These are phyloP conservation scores for Silurus glanis DNA, from an alignment of 2,113 vertebrate species.

Conservation along the genomic window DNA sequence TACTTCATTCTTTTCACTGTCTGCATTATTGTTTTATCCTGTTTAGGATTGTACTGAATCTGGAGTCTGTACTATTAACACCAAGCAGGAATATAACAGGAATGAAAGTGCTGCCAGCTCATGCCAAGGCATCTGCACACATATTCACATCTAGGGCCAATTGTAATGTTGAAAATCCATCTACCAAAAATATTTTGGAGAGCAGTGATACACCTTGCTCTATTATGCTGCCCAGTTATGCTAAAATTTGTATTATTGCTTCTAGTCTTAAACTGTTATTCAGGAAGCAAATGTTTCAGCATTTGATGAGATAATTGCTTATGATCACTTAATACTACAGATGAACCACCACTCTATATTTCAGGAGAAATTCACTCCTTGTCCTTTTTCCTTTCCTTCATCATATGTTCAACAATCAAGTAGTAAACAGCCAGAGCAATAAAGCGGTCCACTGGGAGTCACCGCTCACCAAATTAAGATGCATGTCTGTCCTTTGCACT, in stretches of 20 bases:
- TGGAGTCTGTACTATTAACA: not conserved
- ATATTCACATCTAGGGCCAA: not conserved
- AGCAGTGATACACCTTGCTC: not conserved
- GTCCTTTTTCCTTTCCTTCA: no score
- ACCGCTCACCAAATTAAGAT: not conserved
- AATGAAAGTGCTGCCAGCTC: not conserved
- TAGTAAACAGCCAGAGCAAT: not conserved
- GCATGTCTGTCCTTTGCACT: constrained; percentile 29
- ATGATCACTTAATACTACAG: not conserved
- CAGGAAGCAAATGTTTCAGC: not conserved
- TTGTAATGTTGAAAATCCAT: not conserved
- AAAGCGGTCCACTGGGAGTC: not conserved
- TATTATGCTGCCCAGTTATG: not conserved
- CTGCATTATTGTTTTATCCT: not conserved
- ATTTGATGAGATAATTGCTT: not conserved
- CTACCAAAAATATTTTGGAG: not conserved
- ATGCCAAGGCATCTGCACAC: not conserved
- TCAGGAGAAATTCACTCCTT: not conserved
- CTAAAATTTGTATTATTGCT: not conserved
- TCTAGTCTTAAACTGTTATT: not conserved
- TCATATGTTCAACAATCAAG: not conserved
- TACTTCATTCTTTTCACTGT: not conserved
- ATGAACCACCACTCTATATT: not conserved
- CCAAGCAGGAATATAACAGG: not conserved
- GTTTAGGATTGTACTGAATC: not conserved